Conservation (phyloP, 64 coral and sea anemone genomes). For the Pocillopora damicornis region DNA sequence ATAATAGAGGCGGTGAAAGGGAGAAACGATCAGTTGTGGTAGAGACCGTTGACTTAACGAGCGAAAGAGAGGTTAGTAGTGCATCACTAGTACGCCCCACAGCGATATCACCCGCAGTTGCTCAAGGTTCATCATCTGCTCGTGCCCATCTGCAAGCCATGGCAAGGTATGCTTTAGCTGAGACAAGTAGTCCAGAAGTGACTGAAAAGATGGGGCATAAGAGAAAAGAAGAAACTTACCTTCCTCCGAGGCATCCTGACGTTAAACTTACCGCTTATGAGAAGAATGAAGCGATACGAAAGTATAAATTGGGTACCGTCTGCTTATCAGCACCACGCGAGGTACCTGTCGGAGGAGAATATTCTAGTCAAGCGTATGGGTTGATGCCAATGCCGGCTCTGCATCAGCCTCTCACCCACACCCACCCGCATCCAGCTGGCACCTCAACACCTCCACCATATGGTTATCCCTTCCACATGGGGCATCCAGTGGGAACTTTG, state of each 20-base stretch:
- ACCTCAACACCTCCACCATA: slow-evolving; percentile 46
- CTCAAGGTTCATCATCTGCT: slow-evolving; percentile 52
- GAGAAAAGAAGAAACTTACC: slow-evolving; percentile 59
- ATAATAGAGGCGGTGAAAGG: slow-evolving; percentile 2
- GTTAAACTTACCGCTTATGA: slow-evolving; percentile 70
- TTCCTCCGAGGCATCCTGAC: slow-evolving; percentile 74
- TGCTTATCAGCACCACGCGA: slow-evolving; percentile 52
- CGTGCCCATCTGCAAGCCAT: slow-evolving; percentile 76
- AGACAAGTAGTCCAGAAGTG: slow-evolving; percentile 23
- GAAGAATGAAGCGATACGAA: slow-evolving; percentile 79
- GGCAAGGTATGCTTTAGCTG: slow-evolving; percentile 52
- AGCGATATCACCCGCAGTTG: background rate
- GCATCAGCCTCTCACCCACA: slow-evolving; percentile 38
- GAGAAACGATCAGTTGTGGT: slow-evolving; percentile 16
- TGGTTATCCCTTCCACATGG: slow-evolving; percentile 58
- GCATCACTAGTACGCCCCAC: slow-evolving; percentile 1
- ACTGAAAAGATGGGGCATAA: slow-evolving; percentile 36
- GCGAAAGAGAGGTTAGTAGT: slow-evolving; percentile 11
- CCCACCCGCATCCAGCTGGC: slow-evolving; percentile 47
- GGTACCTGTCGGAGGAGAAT: slow-evolving; percentile 59
- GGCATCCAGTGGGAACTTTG: slow-evolving; percentile 14
- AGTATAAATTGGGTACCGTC: slow-evolving; percentile 51
- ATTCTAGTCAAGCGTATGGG: slow-evolving; percentile 41
- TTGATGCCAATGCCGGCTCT: slow-evolving; percentile 43
- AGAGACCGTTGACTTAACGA: slow-evolving; percentile 61